A percentile compares a stretch with the other conserved stretches of the same genome.
These are phyloP conservation scores for Pan paniscus DNA, from an alignment of 2,113 vertebrate genomes.

Conservation along the genomic window DNA sequence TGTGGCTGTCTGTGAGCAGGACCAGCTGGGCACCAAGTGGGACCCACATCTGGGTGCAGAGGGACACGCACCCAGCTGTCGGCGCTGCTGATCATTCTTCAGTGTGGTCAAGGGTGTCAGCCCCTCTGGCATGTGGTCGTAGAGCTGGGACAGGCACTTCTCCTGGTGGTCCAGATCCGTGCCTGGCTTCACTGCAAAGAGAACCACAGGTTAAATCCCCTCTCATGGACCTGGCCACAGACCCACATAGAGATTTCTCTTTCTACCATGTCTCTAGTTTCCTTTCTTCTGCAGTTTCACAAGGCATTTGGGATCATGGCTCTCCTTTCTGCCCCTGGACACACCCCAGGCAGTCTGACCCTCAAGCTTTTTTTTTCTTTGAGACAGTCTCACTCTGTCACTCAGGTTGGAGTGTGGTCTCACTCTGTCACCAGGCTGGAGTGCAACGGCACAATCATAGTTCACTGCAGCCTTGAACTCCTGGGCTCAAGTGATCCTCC, in stretches of 20 bases:
- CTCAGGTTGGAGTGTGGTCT: too few relatives aligned
- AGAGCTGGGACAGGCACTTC: slow-evolving; percentile 92
- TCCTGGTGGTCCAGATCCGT: slow-evolving; percentile 95
- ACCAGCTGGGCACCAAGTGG: neutral
- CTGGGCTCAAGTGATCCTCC: too few relatives aligned
- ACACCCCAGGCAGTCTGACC: neutral
- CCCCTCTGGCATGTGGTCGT: slow-evolving; percentile 90
- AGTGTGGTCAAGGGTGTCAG: slow-evolving; percentile 86
- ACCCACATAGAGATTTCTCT: neutral
- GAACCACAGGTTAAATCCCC: neutral
- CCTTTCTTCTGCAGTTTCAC: neutral
- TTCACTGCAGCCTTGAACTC: too few relatives aligned
- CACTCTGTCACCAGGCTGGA: too few relatives aligned
- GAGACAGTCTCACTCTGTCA: too few relatives aligned
- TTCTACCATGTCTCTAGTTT: neutral
- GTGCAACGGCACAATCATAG: too few relatives aligned
- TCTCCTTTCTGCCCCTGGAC: neutral
- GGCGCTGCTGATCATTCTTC: slow-evolving; percentile 86
- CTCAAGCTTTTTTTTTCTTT: neutral
- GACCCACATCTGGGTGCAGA: neutral
- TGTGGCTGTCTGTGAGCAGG: neutral
- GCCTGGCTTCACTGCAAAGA: slow-evolving; percentile 84
- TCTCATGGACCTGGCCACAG: accelerated
- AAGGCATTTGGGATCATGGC: neutral
- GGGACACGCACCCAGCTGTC: slow-evolving; percentile 84